Evolutionary conservation across 1,140 invertebrate species (phyloP).

Genomic region (Cydia strobilella): DNA sequence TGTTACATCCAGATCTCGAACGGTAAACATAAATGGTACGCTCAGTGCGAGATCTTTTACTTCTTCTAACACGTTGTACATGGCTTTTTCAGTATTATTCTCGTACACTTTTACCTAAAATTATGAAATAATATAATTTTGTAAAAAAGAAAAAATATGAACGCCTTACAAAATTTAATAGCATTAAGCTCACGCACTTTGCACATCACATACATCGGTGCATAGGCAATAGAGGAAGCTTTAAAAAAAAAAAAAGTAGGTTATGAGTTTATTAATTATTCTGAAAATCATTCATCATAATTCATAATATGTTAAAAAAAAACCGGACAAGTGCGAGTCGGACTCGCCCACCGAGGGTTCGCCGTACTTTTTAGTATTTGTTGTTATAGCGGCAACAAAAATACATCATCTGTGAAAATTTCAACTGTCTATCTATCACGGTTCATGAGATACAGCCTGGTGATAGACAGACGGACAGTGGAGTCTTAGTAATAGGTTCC

Average conservation of each 20-base stretch:
- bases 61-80: constrained; percentile 71
- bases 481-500: no score
- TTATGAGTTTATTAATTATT: background rate
- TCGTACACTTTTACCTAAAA: constrained; percentile 64
- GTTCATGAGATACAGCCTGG: no score
- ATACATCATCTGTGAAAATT: no score
- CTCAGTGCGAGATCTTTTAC: constrained; percentile 63
- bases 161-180: constrained; percentile 1
- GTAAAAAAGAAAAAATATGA: background rate
- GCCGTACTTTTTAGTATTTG: no score
- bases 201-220: background rate
- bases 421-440: no score
- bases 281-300: background rate
- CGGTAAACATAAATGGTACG: constrained; percentile 66
- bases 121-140: background rate
- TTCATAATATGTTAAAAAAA: no score
- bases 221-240: background rate
- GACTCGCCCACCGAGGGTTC: no score
- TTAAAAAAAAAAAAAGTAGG: background rate
- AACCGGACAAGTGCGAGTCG: no score
- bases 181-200: background rate
- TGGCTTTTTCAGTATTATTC: constrained; percentile 59
- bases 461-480: no score
- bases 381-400: no score
- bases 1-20: constrained; percentile 68